phyloP scores from a whole-genome alignment of 2,888 invertebrate species.

The Eilema depressum region DNA sequence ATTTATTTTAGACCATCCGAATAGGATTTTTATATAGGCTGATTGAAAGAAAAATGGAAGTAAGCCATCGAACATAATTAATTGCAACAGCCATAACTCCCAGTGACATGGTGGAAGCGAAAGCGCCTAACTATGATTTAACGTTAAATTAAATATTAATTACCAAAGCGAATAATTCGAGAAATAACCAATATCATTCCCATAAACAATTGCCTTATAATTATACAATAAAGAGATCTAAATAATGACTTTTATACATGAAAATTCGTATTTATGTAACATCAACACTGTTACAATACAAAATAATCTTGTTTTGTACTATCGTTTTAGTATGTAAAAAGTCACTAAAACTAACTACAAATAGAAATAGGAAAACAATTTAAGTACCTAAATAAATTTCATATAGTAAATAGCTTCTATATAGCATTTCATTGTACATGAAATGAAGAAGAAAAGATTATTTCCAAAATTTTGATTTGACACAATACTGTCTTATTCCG shows the following conservation, averaged over 20 bases:
- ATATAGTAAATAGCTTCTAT: conserved; percentile 37
- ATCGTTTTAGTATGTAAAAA: conserved; percentile 6
- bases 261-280: neutral
- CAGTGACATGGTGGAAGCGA: conserved; percentile 31
- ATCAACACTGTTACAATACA: neutral
- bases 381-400: conserved; percentile 13
- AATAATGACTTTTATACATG: conserved; percentile 32
- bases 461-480: conserved; percentile 30
- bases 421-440: conserved; percentile 49
- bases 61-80: conserved; percentile 4
- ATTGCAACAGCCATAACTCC: conserved; percentile 13
- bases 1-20: neutral
- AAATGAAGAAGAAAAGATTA: conserved; percentile 48
- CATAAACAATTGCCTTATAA: conserved; percentile 41
- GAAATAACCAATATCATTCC: conserved; percentile 37
- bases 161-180: conserved; percentile 45
- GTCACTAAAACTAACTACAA: conserved; percentile 20
- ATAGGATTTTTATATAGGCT: too few relatives aligned
- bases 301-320: neutral
- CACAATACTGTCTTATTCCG: conserved; percentile 26
- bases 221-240: conserved; percentile 45
- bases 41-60: conserved; percentile 17
- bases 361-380: conserved; percentile 22
- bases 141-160: conserved; percentile 33
- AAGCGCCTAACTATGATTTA: conserved; percentile 32